Percentiles rank a stretch among this genome's conserved stretches.
These are phyloP conservation scores for Anhinga anhinga DNA, from an alignment of 2,113 vertebrate species.

Conservation along the genomic window DNA sequence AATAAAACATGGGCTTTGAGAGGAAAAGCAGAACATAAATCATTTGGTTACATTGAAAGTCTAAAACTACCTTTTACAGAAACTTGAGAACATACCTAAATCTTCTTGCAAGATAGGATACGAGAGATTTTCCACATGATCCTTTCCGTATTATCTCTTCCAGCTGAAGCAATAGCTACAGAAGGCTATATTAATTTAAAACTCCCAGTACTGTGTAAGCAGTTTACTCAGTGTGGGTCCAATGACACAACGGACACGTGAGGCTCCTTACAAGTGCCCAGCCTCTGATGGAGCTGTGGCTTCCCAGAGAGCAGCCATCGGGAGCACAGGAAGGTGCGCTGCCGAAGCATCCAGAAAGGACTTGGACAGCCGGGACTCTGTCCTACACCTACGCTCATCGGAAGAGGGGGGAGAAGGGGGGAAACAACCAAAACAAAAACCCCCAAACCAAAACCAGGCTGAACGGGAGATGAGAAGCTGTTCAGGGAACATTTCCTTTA, in stretches of 20 bases:
- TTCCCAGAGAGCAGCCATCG: rapidly evolving
- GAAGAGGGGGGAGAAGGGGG: neutral
- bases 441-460: neutral
- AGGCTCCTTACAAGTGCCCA: neutral
- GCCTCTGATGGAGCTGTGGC: neutral
- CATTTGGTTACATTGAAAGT: neutral
- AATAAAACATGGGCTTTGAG: neutral
- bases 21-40: neutral
- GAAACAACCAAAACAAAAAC: neutral
- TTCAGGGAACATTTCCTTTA: neutral
- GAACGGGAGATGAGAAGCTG: neutral
- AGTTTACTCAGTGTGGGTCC: neutral
- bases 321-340: rapidly evolving
- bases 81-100: neutral
- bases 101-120: neutral
- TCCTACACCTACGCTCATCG: neutral
- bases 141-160: neutral
- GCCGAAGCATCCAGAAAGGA: rapidly evolving
- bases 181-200: neutral
- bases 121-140: neutral
- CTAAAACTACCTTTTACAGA: neutral
- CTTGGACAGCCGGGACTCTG: neutral
- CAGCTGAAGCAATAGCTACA: neutral
- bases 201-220: neutral
- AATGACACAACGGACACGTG: rapidly evolving